phyloP scores from a whole-genome alignment of 2,113 vertebrate species.

The Sorex araneus region DNA sequence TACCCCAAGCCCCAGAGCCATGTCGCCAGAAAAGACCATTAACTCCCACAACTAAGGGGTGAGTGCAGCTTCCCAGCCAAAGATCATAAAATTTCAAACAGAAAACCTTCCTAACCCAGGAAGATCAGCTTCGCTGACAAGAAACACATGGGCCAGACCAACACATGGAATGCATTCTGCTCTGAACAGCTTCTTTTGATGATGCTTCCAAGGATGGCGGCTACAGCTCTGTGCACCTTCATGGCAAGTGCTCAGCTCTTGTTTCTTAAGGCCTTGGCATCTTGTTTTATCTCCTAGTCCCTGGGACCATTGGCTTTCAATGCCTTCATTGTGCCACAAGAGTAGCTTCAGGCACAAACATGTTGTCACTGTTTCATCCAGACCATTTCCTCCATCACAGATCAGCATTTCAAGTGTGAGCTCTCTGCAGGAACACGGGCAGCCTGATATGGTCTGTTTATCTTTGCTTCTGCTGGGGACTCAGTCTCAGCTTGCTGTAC shows the following conservation, averaged over 20 bases:
- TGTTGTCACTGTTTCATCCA: conserved; percentile 33
- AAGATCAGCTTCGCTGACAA: conserved; percentile 81
- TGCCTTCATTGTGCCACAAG: conserved; percentile 56
- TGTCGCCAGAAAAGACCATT: conserved; percentile 79
- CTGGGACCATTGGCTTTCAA: conserved; percentile 25
- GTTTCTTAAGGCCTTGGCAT: conserved; percentile 67
- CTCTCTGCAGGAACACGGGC: background rate
- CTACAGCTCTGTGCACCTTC: conserved; percentile 75
- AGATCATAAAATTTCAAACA: conserved; percentile 86
- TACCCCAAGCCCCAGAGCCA: conserved; percentile 59
- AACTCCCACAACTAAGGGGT: conserved; percentile 73
- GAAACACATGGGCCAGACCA: conserved; percentile 82
- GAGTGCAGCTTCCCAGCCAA: conserved; percentile 80
- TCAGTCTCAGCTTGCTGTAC: background rate
- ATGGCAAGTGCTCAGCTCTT: conserved; percentile 71
- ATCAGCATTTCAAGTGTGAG: background rate
- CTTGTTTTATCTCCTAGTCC: background rate
- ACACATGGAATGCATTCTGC: conserved; percentile 84
- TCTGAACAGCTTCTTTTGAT: conserved; percentile 81
- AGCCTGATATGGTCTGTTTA: background rate
- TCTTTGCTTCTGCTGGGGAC: background rate
- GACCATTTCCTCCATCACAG: background rate
- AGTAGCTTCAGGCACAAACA: background rate
- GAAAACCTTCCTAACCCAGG: conserved; percentile 80
- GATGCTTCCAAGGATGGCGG: conserved; percentile 74